Evolutionary conservation across 1,140 invertebrate genomes (phyloP).

Genomic region (Reticulitermes speratus): DNA sequence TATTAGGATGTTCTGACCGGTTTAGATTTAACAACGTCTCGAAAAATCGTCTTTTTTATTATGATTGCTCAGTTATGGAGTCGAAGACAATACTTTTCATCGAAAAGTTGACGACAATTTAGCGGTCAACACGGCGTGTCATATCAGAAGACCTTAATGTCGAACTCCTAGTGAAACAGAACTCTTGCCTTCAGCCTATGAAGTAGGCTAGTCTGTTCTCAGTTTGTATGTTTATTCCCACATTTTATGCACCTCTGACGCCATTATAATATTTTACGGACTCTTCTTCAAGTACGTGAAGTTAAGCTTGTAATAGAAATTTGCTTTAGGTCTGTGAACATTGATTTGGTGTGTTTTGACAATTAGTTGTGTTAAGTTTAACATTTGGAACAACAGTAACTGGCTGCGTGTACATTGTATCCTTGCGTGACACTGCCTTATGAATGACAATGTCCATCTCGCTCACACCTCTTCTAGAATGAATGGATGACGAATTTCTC

Average conservation of each 20-base stretch:
- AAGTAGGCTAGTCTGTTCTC: too few relatives aligned
- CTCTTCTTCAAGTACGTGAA: background rate
- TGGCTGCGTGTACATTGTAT: background rate
- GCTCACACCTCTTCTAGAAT: background rate
- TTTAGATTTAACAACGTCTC: too few relatives aligned
- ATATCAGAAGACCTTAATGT: too few relatives aligned
- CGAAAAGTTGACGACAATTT: too few relatives aligned
- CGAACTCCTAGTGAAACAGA: too few relatives aligned
- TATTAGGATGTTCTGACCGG: too few relatives aligned
- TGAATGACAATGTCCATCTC: background rate
- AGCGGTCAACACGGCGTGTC: too few relatives aligned
- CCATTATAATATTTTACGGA: background rate
- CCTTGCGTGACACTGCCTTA: background rate
- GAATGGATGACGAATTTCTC: background rate
- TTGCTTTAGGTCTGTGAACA: background rate
- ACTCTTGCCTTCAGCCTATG: too few relatives aligned
- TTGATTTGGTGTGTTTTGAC: background rate
- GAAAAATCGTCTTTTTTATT: too few relatives aligned
- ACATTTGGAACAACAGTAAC: background rate
- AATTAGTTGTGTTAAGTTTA: background rate
- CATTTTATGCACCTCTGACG: background rate
- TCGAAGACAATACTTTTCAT: too few relatives aligned
- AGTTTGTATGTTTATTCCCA: background rate
- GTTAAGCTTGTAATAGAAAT: background rate
- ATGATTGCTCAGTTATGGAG: too few relatives aligned